phyloP scores from a whole-genome alignment of 2,797 vertebrate genomes.

The Basileuterus tristriatus region DNA sequence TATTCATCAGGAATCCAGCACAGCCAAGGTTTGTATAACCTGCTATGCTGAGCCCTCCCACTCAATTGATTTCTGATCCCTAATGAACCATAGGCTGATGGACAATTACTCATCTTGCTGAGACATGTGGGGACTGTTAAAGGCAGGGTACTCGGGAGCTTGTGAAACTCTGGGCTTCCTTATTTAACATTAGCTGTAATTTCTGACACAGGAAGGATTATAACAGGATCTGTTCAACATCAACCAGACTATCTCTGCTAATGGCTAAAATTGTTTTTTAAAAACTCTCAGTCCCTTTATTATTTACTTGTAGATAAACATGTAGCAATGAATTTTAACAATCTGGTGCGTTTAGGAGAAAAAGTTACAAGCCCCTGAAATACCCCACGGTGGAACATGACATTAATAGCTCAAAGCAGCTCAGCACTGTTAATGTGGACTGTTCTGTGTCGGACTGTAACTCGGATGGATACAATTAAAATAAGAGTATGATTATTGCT shows the following conservation, averaged over 20 bases:
- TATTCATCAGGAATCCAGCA: slow-evolving; percentile 79
- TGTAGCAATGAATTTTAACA: slow-evolving; percentile 39
- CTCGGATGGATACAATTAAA: slow-evolving; percentile 41
- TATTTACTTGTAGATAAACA: slow-evolving; percentile 55
- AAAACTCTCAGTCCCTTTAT: slow-evolving; percentile 10
- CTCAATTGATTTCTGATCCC: slow-evolving; percentile 82
- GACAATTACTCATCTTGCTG: slow-evolving; percentile 77
- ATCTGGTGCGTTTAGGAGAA: slow-evolving; percentile 21
- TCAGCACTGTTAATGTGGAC: background rate
- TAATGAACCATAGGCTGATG: slow-evolving; percentile 78
- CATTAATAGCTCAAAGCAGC: slow-evolving; percentile 6
- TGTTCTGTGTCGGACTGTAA: background rate
- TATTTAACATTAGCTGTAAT: slow-evolving; percentile 69
- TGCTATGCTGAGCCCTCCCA: slow-evolving; percentile 75
- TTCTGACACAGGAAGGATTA: slow-evolving; percentile 66
- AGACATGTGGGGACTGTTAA: slow-evolving; percentile 69
- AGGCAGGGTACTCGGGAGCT: slow-evolving; percentile 59
- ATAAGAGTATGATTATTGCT: slow-evolving; percentile 13
- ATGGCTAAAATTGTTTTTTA: slow-evolving; percentile 31
- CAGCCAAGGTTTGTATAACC: slow-evolving; percentile 75
- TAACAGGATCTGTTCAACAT: slow-evolving; percentile 46
- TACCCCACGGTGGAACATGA: background rate
- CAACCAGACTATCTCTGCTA: slow-evolving; percentile 32
- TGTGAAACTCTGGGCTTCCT: slow-evolving; percentile 65
- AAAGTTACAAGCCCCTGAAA: slow-evolving; percentile 13